Conservation (phyloP, 2,888 invertebrate species). For the Junonia oenone region DNA sequence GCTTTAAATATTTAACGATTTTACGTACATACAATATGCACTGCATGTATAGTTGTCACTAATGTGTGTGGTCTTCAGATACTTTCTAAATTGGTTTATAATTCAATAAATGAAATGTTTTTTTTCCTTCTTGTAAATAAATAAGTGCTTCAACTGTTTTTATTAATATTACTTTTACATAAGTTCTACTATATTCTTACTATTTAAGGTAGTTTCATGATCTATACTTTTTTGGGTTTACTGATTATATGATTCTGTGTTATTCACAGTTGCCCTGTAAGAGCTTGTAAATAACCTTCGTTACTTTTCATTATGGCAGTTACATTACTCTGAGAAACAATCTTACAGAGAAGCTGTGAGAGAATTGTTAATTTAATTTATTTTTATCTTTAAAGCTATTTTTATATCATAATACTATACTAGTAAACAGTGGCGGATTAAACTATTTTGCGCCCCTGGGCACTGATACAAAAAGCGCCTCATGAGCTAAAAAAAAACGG, state of each 20-base stretch:
- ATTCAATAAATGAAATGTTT: too few species aligned
- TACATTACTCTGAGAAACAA: constrained; percentile 58
- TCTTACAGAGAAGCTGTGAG: constrained; percentile 76
- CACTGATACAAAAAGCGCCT: too few species aligned
- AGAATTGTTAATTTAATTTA: constrained; percentile 24
- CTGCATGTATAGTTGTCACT: constrained; percentile 40
- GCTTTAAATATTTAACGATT: neutral
- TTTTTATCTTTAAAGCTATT: neutral
- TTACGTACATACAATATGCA: constrained; percentile 26
- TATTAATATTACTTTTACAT: neutral
- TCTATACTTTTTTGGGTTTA: neutral
- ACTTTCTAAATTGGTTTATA: constrained; percentile 1
- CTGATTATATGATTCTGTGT: neutral
- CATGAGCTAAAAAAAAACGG: too few species aligned
- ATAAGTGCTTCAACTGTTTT: neutral
- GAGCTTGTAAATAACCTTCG: constrained; percentile 33
- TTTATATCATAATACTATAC: too few species aligned
- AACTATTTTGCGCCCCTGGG: too few species aligned
- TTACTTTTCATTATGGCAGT: constrained; percentile 61
- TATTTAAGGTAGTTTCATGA: neutral
- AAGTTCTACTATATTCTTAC: neutral
- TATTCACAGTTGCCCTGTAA: constrained; percentile 73
- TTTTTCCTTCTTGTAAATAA: neutral
- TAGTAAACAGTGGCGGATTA: too few species aligned
- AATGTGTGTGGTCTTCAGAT: constrained; percentile 58